Base-by-base conservation (phyloP, 2,797 vertebrate genomes). In the Oryzias sinensis region DNA sequence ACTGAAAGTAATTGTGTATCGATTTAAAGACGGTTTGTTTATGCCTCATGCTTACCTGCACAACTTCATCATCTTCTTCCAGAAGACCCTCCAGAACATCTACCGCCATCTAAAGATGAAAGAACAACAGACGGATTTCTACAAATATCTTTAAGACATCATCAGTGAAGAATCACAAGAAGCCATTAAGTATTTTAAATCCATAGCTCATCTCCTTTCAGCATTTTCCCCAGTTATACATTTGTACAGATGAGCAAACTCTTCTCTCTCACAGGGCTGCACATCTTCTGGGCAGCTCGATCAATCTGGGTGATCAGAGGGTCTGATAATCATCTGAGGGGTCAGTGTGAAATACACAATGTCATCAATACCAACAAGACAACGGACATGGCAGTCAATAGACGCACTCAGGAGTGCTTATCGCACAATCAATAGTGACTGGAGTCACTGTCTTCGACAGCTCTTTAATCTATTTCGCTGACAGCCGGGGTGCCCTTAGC, bases 21-120 rank as follows among this genome's bases (percentile, higher is more conserved):
- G 16, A 17, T 17, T 18, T 18, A 11, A 45, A n/a, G 8, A 33
- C 4, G 45, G 11, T 11, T 0, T 11, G 17, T 13, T 6, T 1
- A 22, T 16, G 9, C 40, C 65, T 11, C 57, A n/a, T 18, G 18
- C 87, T 89, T 81, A 94, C 93, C 91, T 94, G 92, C 49, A 94
- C 87, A 11, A 94, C 93, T 77, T 94, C 93, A 43, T 94, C 93
- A 49, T 94, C 93, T 61, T 94, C 93, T 51, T 94, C 92, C 53
- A 94, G 72, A 18, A 94, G 90, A 52, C 86, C 80, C 72, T 94
- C 93, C 62, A 94, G 73, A 43, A 94, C 90, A 22, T 93, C 93
- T 8, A 88, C 88, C 0, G 91, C 89, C 74, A 80, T 83, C 93
- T 94, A 52, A 70, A 33, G 20, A 29, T 63, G 20, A 68, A 1